A percentile compares a stretch with the other conserved stretches of the same genome.
These are phyloP conservation scores for Cancer borealis DNA, from an alignment of 2,888 invertebrate genomes.

Conservation along the genomic window DNA sequence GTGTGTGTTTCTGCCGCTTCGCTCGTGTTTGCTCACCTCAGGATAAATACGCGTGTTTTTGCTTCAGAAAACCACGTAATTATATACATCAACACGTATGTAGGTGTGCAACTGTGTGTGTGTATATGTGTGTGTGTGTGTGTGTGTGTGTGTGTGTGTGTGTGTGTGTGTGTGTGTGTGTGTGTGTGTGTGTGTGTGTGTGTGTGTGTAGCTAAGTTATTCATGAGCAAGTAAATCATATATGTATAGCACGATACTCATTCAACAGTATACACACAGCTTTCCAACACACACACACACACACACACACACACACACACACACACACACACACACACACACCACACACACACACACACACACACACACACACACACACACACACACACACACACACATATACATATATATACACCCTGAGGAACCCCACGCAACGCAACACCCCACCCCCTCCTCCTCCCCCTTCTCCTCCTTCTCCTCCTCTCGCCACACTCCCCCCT, in stretches of 20 bases:
- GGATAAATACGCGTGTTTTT: slow-evolving; percentile 51
- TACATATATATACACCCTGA: background rate
- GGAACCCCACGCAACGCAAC: background rate
- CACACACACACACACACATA: slow-evolving; percentile 38
- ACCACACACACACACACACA: slow-evolving; percentile 6
- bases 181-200: slow-evolving; percentile 36
- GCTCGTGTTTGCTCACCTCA: slow-evolving; percentile 45
- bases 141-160: slow-evolving; percentile 54
- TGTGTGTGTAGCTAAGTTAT: background rate
- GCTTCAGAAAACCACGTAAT: slow-evolving; percentile 52
- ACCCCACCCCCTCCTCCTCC: background rate
- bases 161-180: slow-evolving; percentile 51
- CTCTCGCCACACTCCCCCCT: background rate
- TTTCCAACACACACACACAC: background rate
- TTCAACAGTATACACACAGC: background rate
- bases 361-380: slow-evolving; percentile 40
- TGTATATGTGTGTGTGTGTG: slow-evolving; percentile 49
- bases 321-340: slow-evolving; percentile 28
- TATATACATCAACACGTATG: slow-evolving; percentile 5
- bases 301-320: slow-evolving; percentile 35
- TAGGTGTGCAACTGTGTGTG: slow-evolving; percentile 37
- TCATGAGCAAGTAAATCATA: slow-evolving; percentile 26
- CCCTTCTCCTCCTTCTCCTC: background rate
- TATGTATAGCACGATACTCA: slow-evolving; percentile 41
- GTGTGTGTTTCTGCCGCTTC: slow-evolving; percentile 43